These are phyloP conservation scores for Lepidotrigona ventralis DNA, from an alignment of 1,140 invertebrate species.

Conservation along the genomic window DNA sequence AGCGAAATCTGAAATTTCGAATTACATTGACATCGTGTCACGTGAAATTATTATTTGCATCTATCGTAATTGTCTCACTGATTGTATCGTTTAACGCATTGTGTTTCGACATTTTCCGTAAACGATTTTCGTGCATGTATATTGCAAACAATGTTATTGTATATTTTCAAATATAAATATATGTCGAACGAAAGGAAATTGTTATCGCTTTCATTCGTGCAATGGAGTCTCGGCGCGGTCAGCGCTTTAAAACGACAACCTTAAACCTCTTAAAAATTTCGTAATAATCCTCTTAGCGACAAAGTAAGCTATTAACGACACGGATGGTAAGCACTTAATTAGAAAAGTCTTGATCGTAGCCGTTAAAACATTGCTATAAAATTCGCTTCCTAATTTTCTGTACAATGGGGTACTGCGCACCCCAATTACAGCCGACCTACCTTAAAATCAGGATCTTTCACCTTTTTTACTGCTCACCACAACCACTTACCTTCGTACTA, in stretches of 20 bases:
- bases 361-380: slow-evolving; percentile 1
- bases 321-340: slow-evolving; percentile 1
- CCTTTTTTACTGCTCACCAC: not conserved
- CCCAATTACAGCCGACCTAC: slow-evolving; percentile 2
- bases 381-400: not conserved
- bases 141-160: too few species aligned
- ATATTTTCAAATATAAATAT: not conserved
- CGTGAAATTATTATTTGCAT: not conserved
- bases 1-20: slow-evolving; percentile 15
- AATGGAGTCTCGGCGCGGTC: not conserved
- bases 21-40: not conserved
- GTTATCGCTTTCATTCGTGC: not conserved
- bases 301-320: slow-evolving; percentile 4
- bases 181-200: not conserved
- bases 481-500: not conserved
- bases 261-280: not conserved
- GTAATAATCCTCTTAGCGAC: slow-evolving; percentile 1
- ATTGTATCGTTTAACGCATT: not conserved
- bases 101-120: not conserved
- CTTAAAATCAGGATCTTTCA: not conserved
- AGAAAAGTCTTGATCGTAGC: not conserved
- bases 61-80: not conserved
- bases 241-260: not conserved
- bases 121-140: not conserved
- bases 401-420: not conserved